These are phyloP conservation scores for Gavialis gangeticus DNA, from an alignment of 2,113 vertebrate genomes.

Conservation along the genomic window DNA sequence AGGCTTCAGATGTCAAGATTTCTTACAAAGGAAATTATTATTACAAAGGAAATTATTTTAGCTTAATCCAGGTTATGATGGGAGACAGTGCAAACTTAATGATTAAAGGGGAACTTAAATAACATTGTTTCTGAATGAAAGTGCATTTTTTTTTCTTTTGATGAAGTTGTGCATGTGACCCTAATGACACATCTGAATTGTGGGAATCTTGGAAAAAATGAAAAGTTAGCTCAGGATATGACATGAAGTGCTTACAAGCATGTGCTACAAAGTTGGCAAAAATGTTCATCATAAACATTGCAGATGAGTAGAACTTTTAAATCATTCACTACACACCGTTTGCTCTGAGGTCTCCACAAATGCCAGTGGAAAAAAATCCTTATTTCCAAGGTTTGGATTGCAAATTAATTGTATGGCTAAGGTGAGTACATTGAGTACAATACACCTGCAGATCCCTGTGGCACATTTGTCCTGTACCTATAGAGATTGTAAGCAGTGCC, in stretches of 20 bases:
- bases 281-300: not conserved
- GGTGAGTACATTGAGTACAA: not conserved
- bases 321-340: not conserved
- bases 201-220: not conserved
- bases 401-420: not conserved
- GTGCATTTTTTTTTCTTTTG: conserved; percentile 39
- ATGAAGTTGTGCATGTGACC: conserved; percentile 10
- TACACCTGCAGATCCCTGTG: too few species aligned
- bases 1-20: conserved; percentile 47
- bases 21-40: conserved; percentile 48
- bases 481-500: too few species aligned
- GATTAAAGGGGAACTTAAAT: conserved; percentile 42
- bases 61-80: conserved; percentile 18
- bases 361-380: not conserved
- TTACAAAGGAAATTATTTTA: conserved; percentile 53
- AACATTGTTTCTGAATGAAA: conserved; percentile 29
- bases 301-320: not conserved
- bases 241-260: not conserved
- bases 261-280: not conserved
- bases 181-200: conserved; percentile 26
- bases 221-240: not conserved
- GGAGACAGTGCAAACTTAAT: not conserved
- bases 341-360: not conserved
- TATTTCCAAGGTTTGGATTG: not conserved
- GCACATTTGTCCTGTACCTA: too few species aligned